Evolutionary conservation across 2,797 vertebrate genomes (phyloP).

Genomic region (Otolemur crassicaudatus): DNA sequence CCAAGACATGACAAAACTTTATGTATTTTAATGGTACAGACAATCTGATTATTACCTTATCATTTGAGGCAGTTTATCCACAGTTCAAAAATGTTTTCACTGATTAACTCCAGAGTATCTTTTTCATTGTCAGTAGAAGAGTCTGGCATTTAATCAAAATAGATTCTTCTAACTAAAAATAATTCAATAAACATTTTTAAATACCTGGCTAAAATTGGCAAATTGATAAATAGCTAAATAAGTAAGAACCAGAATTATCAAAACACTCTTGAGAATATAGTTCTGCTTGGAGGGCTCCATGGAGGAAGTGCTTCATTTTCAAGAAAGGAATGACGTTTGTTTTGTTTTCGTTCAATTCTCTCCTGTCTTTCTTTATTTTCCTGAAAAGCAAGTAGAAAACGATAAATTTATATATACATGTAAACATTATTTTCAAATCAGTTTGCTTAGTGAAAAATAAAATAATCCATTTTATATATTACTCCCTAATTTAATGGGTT

Average conservation of each 20-base stretch:
- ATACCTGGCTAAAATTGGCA: conserved; percentile 67
- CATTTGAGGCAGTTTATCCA: conserved; percentile 32
- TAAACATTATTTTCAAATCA: not conserved
- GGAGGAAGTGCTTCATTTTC: conserved; percentile 88
- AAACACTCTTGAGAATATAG: conserved; percentile 89
- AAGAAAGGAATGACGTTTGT: conserved; percentile 87
- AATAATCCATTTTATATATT: not conserved
- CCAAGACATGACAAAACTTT: not conserved
- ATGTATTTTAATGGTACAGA: not conserved
- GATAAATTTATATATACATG: not conserved
- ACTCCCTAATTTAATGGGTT: conserved; percentile 18
- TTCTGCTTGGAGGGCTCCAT: conserved; percentile 96
- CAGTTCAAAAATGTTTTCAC: conserved; percentile 31
- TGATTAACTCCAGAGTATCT: conserved; percentile 9
- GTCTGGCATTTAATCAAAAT: conserved; percentile 39
- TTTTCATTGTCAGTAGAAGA: not conserved
- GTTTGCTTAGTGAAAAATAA: not conserved
- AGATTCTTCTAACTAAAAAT: conserved; percentile 63
- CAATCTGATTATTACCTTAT: not conserved
- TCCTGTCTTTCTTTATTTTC: conserved; percentile 91
- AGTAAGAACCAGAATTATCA: conserved; percentile 68
- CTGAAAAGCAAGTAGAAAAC: conserved; percentile 85
- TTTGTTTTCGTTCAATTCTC: conserved; percentile 89
- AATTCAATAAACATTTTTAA: conserved; percentile 56
- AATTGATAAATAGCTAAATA: conserved; percentile 49